Evolutionary conservation across 2,888 invertebrate species (phyloP), one percentile per base, ranked within the genome.

Genomic region (Macropis europaea): DNA sequence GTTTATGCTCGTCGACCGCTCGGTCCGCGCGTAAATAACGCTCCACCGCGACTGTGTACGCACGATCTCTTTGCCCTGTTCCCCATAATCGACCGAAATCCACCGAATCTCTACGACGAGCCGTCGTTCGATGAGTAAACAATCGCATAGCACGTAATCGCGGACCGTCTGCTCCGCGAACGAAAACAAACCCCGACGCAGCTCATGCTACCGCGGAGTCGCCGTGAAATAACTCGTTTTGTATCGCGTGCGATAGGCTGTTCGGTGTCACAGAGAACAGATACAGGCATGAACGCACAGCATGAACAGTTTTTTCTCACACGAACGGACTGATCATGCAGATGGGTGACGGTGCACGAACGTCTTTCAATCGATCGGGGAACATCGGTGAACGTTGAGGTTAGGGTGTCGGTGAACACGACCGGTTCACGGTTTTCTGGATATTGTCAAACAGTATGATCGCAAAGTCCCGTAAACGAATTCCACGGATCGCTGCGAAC

Each of bases 1-100:
- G 87, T 89, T 89, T 80, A 80, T 64, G 52, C 71, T 69, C 59
- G 64, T 53, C 69, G 50, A 53, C n/a, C n/a, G n/a, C 60, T 40
- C 45, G 42, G 52, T 36, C 66, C 61, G 60, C 73, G 42, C 60
- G 72, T 73, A 72, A 73, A 73, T 73, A 73, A 71, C 52, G 61
- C 30, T 71, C 56, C 28, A 42, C 48, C 53, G 40, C 52, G 22
- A 30, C 52, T 47, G 56, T 17, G 17, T 42, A 40, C 36, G 48
- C 42, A 26, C 45, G 19, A 52, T 40, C 42, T 11, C 32, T 36
- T 15, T 28, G 30, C 30, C 30, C 22, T 13, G 45, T 30, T 56
- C 60, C 57, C 71, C 54, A 60, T 60, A 32, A n/a, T n/a, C 34
- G 38, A 15, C 9, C 11, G n/a, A 7, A 47, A 36, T 19, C 40